A percentile compares a stretch with the other conserved stretches of the same genome.
phyloP scores from a whole-genome alignment of 2,797 vertebrate genomes.

The Sebastes iracundus region DNA sequence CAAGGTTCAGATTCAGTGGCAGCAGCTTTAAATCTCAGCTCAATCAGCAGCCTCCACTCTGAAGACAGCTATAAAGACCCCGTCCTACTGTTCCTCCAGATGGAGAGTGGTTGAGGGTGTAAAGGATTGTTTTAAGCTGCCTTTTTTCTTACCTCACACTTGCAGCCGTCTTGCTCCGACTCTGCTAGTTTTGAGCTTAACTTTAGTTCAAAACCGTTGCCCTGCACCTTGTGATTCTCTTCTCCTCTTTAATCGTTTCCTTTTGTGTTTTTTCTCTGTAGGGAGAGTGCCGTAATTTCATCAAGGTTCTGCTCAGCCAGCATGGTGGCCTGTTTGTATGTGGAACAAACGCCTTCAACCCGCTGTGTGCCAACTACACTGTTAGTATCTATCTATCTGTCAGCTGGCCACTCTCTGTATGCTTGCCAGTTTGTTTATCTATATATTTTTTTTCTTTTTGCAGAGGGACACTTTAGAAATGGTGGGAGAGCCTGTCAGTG shows the following conservation, averaged over 20 bases:
- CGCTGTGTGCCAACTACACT: conserved; percentile 95
- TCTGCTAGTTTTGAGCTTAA: conserved; percentile 20
- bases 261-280: conserved; percentile 62
- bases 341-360: conserved; percentile 97
- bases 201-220: not conserved
- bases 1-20: conserved; percentile 16
- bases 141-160: conserved; percentile 27
- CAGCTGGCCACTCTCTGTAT: conserved; percentile 12
- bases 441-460: conserved; percentile 9
- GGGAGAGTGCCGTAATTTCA: conserved; percentile 96
- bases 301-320: conserved; percentile 93
- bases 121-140: conserved; percentile 36
- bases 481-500: conserved; percentile 91
- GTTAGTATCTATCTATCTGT: conserved; percentile 83
- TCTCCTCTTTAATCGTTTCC: conserved; percentile 23
- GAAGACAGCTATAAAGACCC: conserved; percentile 27
- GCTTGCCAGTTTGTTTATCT: conserved; percentile 32
- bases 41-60: conserved; percentile 47
- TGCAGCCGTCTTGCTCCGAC: conserved; percentile 6
- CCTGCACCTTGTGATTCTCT: conserved; percentile 14
- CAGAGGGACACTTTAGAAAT: conserved; percentile 93
- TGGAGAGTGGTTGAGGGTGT: conserved; percentile 33
- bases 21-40: conserved; percentile 41
- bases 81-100: conserved; percentile 45
- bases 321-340: conserved; percentile 92